Evolutionary conservation across 2,797 vertebrate species (phyloP).

Genomic region (Sternotherus odoratus): DNA sequence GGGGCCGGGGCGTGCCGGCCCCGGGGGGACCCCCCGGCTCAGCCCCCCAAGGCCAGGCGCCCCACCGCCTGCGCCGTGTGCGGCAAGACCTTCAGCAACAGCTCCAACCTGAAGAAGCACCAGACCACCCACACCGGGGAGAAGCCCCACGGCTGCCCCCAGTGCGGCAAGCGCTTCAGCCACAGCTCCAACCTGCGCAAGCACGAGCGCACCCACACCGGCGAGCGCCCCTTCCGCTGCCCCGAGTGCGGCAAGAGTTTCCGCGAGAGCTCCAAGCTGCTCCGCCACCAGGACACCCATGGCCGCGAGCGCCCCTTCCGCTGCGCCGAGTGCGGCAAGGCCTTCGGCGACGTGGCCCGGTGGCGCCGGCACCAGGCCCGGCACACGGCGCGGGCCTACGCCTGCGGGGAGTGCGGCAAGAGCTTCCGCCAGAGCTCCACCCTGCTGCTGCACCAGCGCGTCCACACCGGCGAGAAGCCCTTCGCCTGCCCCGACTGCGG

Average conservation of each 20-base stretch:
- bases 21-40: no score
- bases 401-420: not conserved
- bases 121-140: not conserved
- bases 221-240: not conserved
- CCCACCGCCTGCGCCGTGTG: not conserved
- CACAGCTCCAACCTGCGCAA: not conserved
- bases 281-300: not conserved
- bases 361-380: not conserved
- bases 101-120: not conserved
- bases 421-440: not conserved
- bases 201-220: not conserved
- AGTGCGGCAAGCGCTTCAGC: not conserved
- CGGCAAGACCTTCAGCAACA: not conserved
- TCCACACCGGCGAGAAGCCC: not conserved
- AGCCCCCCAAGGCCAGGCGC: not conserved
- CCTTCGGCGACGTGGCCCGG: not conserved
- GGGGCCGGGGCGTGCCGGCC: no score
- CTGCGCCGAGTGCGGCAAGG: not conserved
- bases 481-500: not conserved
- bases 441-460: not conserved
- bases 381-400: not conserved
- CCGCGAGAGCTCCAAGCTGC: not conserved
- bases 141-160: not conserved
- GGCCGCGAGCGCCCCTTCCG: not conserved
- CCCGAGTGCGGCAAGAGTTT: not conserved